A percentile compares a stretch with the other conserved stretches of the same genome.
Evolutionary conservation across 2,888 invertebrate genomes (phyloP).

Genomic region (Gnatocerus cornutus): DNA sequence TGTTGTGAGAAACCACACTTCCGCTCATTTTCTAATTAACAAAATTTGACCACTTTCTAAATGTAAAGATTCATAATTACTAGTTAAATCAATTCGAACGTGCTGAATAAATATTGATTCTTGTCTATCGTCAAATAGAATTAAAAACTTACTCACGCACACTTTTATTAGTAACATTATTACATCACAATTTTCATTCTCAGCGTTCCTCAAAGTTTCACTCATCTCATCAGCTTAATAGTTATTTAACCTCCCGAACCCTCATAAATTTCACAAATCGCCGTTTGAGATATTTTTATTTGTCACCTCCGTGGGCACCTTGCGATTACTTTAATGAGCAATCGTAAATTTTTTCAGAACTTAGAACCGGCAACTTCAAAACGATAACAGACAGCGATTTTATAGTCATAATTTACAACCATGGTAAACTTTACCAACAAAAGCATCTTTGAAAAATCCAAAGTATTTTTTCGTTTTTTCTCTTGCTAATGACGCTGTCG

Average conservation of each 20-base stretch:
- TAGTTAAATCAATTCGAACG: constrained; percentile 21
- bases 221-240: background rate
- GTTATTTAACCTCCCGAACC: constrained; percentile 3
- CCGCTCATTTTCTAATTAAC: constrained; percentile 42
- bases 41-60: constrained; percentile 37
- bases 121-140: constrained; percentile 21
- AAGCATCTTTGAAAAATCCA: background rate
- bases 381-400: background rate
- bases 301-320: constrained; percentile 6
- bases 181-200: constrained; percentile 7
- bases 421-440: background rate
- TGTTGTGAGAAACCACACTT: constrained; percentile 36
- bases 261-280: constrained; percentile 1
- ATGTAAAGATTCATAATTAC: constrained; percentile 22
- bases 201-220: background rate
- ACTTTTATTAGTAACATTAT: constrained; percentile 31
- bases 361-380: background rate
- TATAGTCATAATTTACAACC: background rate
- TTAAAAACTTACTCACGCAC: constrained; percentile 32
- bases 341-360: background rate
- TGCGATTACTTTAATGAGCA: constrained; percentile 8
- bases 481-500: background rate
- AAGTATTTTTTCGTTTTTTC: background rate
- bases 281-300: background rate
- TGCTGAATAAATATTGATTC: constrained; percentile 21